Evolutionary conservation across 2,113 vertebrate genomes (phyloP), one percentile per base, ranked within the genome.

Genomic region (Callorhinus ursinus): DNA sequence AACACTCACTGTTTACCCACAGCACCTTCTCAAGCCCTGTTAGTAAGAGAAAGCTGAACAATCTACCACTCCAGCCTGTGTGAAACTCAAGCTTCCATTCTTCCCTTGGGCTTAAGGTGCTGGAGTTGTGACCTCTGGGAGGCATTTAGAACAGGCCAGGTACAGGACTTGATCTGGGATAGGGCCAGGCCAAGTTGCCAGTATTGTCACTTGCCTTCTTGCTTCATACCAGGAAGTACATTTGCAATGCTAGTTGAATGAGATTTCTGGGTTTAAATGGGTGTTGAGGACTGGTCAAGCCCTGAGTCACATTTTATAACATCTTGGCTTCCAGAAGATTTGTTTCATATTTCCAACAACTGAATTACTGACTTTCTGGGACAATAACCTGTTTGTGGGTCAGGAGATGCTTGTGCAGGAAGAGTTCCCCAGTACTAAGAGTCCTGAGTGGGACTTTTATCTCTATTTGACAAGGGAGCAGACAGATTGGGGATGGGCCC

Each of bases 381-480:
- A 72, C 46, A 24, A 63, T 69, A 90, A 84, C 84, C 74, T 94
- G 49, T 83, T 92, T 85, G 93, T 55, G 79, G 77, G 85, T 81
- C 95, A 88, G 90, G 90, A 95, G 90, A 72, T 81, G 24, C 76
- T 96, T 93, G 85, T 65, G 31, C 7, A 28, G 92, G 76, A 88
- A 83, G 72, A 92, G 69, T 59, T 96, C 91, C 71, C 88, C 57
- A 65, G 96, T 51, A 72, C 88, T n/a, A 77, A 74, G 86, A 67
- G 97, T 93, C 83, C 71, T 90, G 93, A 91, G 83, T 93, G 71
- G 95, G 53, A 82, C 63, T 97, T 97, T 96, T 94, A 97, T 97
- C 95, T 97, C 79, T 95, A 4, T 94, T 74, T 95, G 96, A 97
- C 57, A 95, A 74, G 90, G 83, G 74, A 95, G 61, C 86, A 95